These are phyloP conservation scores for Sorex fumeus DNA, from an alignment of 2,113 vertebrate genomes.

Conservation along the genomic window DNA sequence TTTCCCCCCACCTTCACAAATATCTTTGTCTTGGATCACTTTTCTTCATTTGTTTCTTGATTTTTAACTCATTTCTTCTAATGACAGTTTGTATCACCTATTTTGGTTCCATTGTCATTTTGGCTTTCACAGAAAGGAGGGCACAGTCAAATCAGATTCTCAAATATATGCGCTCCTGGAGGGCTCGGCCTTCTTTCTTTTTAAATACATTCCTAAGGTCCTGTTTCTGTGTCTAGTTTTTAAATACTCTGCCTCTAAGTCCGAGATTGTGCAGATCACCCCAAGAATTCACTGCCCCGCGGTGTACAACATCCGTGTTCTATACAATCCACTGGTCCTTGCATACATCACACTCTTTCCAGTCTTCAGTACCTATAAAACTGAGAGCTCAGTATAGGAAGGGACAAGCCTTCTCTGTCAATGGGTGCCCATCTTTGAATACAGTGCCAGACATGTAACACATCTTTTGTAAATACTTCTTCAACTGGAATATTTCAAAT, in stretches of 20 bases:
- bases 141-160: neutral
- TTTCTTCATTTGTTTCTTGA: slow-evolving; percentile 46
- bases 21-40: neutral
- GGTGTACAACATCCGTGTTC: neutral
- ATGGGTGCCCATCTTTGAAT: neutral
- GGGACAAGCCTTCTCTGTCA: neutral
- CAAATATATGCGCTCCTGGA: neutral
- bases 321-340: neutral
- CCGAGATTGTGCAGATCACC: neutral
- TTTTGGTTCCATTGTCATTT: neutral
- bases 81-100: neutral
- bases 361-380: neutral
- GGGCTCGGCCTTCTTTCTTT: neutral
- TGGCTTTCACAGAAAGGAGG: neutral
- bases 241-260: neutral
- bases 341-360: neutral
- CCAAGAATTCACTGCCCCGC: neutral
- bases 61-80: slow-evolving; percentile 11
- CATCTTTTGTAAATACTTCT: neutral
- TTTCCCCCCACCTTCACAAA: slow-evolving; percentile 13
- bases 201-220: neutral
- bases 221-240: neutral
- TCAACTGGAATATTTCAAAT: neutral
- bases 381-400: neutral
- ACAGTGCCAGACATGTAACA: neutral